These are phyloP conservation scores for Hipposideros larvatus DNA, from an alignment of 2,797 vertebrate genomes.

Conservation along the genomic window DNA sequence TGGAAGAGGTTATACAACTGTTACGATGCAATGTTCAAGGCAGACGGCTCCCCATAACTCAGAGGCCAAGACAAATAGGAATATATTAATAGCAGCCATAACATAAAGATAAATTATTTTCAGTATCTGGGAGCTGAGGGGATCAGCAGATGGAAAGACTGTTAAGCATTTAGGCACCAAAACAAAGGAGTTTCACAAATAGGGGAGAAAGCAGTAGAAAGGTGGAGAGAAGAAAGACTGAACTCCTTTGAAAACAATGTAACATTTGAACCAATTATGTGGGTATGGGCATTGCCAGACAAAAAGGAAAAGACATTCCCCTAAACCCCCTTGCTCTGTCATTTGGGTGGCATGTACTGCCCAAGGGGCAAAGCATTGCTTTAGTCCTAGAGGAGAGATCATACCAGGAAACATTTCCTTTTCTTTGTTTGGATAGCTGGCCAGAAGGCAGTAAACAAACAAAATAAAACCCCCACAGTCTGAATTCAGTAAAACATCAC, in stretches of 20 bases:
- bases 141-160: constrained; percentile 34
- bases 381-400: not conserved
- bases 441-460: constrained; percentile 34
- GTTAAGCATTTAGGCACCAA: constrained; percentile 66
- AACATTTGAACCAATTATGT: constrained; percentile 56
- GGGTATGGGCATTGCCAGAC: not conserved
- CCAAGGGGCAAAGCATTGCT: not conserved
- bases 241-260: constrained; percentile 47
- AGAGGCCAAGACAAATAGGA: constrained; percentile 84
- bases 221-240: constrained; percentile 14
- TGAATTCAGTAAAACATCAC: constrained; percentile 53
- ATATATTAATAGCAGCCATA: constrained; percentile 75
- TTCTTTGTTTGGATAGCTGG: not conserved
- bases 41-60: constrained; percentile 79
- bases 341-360: not conserved
- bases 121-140: constrained; percentile 57
- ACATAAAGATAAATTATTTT: constrained; percentile 79
- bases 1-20: constrained; percentile 64
- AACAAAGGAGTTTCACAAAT: constrained; percentile 17
- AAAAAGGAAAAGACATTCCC: constrained; percentile 19
- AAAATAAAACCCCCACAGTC: not conserved
- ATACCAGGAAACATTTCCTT: not conserved
- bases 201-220: not conserved
- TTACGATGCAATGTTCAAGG: constrained; percentile 75
- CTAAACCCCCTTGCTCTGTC: not conserved